Evolutionary conservation across 2,888 invertebrate genomes (phyloP).

Genomic region (Caenorhabditis sp.): DNA sequence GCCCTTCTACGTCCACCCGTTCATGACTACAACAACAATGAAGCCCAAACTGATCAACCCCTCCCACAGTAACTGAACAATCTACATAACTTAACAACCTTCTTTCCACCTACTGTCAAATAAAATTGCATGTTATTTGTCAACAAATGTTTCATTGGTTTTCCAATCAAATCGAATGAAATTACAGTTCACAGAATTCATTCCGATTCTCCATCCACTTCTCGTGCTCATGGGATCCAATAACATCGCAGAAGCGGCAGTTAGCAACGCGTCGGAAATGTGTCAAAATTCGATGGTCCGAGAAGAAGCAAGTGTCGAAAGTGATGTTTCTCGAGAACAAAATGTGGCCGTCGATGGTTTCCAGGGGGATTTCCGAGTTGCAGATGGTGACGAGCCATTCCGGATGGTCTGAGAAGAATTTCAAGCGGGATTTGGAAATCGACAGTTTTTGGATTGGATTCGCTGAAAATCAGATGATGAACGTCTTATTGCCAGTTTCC

Average conservation of each 20-base stretch:
- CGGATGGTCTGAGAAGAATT: not conserved
- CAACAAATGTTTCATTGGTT: not conserved
- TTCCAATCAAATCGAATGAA: not conserved
- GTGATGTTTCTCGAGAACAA: not conserved
- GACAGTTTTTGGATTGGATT: not conserved
- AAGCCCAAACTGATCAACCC: too few species aligned
- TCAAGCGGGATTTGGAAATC: not conserved
- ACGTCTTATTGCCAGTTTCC: too few species aligned
- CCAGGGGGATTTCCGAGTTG: not conserved
- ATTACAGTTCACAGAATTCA: not conserved
- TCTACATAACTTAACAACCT: too few species aligned
- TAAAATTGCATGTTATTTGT: not conserved
- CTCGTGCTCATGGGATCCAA: not conserved
- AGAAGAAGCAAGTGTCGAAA: slow-evolving; percentile 5
- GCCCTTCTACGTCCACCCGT: too few species aligned
- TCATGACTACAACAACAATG: too few species aligned
- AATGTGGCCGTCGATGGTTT: not conserved
- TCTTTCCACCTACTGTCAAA: not conserved
- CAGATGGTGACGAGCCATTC: slow-evolving; percentile 2
- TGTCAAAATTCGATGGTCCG: not conserved
- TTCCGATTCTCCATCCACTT: not conserved
- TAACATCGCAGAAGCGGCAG: slow-evolving; percentile 4
- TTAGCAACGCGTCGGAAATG: not conserved
- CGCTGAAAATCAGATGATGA: not conserved
- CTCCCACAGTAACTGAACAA: too few species aligned